Conservation (phyloP, 2,888 invertebrate species). For the Yponomeuta evonymella region DNA sequence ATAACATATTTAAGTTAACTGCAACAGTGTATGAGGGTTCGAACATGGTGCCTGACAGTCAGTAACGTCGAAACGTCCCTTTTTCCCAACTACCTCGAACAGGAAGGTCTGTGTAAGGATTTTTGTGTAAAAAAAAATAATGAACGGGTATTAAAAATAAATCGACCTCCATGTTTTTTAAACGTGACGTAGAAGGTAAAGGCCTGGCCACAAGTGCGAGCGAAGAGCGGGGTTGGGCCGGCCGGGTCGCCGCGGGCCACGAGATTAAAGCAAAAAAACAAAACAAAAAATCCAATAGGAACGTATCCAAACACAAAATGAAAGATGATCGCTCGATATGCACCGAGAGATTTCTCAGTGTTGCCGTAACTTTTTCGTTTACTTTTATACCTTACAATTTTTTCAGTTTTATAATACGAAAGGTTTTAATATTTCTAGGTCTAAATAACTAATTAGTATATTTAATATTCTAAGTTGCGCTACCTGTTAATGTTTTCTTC, state of each 20-base stretch:
- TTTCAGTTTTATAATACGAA: too few species aligned
- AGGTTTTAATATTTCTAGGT: too few species aligned
- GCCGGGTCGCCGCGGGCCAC: conserved; percentile 52
- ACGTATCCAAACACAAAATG: conserved; percentile 42
- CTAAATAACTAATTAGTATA: too few species aligned
- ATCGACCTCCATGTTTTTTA: conserved; percentile 52
- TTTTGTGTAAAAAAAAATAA: not conserved
- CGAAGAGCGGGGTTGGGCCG: conserved; percentile 66
- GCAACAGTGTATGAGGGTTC: too few species aligned
- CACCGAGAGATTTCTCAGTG: conserved; percentile 70
- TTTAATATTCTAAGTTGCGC: too few species aligned
- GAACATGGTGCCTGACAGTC: not conserved
- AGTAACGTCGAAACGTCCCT: too few species aligned
- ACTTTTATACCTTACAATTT: too few species aligned
- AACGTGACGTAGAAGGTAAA: conserved; percentile 69
- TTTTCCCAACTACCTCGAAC: too few species aligned
- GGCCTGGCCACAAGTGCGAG: conserved; percentile 65
- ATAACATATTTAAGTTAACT: too few species aligned
- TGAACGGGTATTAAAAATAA: conserved; percentile 17
- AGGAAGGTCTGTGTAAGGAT: not conserved
- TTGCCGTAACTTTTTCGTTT: conserved; percentile 25
- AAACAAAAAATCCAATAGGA: conserved; percentile 26
- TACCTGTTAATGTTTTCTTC: too few species aligned
- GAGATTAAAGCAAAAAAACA: conserved; percentile 46
- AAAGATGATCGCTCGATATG: conserved; percentile 57